Percentiles rank a stretch among this genome's conserved stretches.
These are phyloP conservation scores for Drosophila recens DNA, from an alignment of 2,888 invertebrate species.

Conservation along the genomic window DNA sequence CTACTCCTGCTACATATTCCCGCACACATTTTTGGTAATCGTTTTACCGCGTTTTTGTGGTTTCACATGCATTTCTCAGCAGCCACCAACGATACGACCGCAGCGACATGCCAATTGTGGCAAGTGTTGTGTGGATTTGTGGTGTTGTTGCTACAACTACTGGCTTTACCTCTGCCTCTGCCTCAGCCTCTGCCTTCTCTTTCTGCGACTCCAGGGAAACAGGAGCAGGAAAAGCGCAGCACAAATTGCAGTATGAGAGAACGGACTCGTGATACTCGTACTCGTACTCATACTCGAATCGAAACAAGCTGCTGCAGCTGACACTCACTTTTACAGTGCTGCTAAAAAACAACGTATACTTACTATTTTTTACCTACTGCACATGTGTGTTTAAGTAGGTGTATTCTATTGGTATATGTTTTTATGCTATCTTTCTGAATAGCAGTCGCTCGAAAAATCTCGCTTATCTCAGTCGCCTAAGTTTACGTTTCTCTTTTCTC, in stretches of 20 bases:
- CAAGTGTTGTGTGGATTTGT: slow-evolving; percentile 59
- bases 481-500: slow-evolving; percentile 1
- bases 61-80: slow-evolving; percentile 57
- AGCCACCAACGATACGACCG: slow-evolving; percentile 16
- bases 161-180: background rate
- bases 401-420: slow-evolving; percentile 18
- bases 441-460: background rate
- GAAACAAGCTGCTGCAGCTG: background rate
- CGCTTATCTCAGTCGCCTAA: background rate
- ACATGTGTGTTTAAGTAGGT: slow-evolving; percentile 13
- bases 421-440: slow-evolving; percentile 22
- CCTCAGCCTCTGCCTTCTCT: background rate
- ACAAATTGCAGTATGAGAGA: slow-evolving; percentile 39
- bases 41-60: slow-evolving; percentile 71
- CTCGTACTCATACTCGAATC: background rate
- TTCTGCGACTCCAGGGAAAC: slow-evolving; percentile 25
- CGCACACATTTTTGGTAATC: slow-evolving; percentile 64
- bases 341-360: slow-evolving; percentile 7
- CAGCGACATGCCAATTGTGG: slow-evolving; percentile 77
- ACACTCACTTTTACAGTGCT: background rate
- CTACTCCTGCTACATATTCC: slow-evolving; percentile 7
- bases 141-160: slow-evolving; percentile 14
- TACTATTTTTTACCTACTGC: slow-evolving; percentile 16
- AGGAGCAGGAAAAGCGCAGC: slow-evolving; percentile 42
- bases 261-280: background rate